These are phyloP conservation scores for Bilobella aurantiaca DNA, from an alignment of 1,140 invertebrate species.

Conservation along the genomic window DNA sequence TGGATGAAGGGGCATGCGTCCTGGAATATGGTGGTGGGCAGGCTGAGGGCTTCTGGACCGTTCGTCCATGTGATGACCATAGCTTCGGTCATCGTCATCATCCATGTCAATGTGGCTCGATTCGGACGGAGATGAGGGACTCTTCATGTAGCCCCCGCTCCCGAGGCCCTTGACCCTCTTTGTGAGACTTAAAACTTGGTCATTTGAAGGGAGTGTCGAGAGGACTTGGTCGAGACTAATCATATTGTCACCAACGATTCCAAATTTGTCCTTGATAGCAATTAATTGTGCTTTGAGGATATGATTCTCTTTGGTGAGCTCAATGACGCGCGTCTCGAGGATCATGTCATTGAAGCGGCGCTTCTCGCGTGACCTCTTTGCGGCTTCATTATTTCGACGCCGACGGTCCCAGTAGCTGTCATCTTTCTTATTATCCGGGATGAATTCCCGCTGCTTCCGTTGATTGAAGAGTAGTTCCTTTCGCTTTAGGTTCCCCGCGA, in stretches of 20 bases:
- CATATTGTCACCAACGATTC: conserved; percentile 71
- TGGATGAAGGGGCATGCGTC: conserved; percentile 16
- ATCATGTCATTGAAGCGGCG: conserved; percentile 94
- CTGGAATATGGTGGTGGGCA: conserved; percentile 15
- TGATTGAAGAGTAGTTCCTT: conserved; percentile 71
- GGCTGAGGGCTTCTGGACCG: conserved; percentile 26
- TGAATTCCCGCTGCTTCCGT: conserved; percentile 89
- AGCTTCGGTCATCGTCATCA: background rate
- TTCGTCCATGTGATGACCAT: conserved; percentile 13
- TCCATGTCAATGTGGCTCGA: background rate
- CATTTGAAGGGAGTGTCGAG: conserved; percentile 65
- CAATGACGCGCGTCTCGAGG: conserved; percentile 81
- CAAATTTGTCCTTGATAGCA: conserved; percentile 86
- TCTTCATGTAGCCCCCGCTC: conserved; percentile 15
- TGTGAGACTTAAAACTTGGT: conserved; percentile 67
- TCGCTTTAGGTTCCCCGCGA: conserved; percentile 42
- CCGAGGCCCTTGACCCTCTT: conserved; percentile 60
- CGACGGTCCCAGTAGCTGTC: conserved; percentile 94
- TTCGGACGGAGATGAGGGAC: background rate
- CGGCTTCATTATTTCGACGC: conserved; percentile 89
- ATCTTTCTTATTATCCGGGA: conserved; percentile 93
- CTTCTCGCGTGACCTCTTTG: conserved; percentile 87
- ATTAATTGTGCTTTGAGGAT: conserved; percentile 82
- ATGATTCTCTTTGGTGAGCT: conserved; percentile 88
- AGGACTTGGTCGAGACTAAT: conserved; percentile 78